A percentile compares a stretch with the other conserved stretches of the same genome.
phyloP scores from a whole-genome alignment of 2,113 vertebrate species.

The Megaceryle maxima region DNA sequence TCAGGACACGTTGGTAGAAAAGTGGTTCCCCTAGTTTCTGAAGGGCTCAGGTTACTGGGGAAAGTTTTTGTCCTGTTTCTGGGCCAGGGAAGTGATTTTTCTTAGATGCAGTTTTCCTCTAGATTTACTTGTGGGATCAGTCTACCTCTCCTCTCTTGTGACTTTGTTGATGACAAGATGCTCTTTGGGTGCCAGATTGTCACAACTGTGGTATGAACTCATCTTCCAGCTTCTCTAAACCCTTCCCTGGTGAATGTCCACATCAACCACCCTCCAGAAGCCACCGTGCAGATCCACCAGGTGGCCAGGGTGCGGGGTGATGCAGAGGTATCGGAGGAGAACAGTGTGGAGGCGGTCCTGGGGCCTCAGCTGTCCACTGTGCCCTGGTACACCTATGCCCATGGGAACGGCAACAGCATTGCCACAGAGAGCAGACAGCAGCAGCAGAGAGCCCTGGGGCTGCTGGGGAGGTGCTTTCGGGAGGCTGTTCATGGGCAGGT shows the following conservation, averaged over 20 bases:
- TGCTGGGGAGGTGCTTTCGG: constrained; percentile 89
- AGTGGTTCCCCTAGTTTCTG: not conserved
- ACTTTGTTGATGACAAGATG: not conserved
- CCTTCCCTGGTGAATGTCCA: constrained; percentile 90
- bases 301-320: constrained; percentile 84
- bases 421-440: constrained; percentile 8
- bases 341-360: constrained; percentile 78
- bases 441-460: constrained; percentile 57
- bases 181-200: not conserved
- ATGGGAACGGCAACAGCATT: constrained; percentile 62
- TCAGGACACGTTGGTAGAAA: not conserved
- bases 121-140: not conserved
- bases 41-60: not conserved
- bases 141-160: not conserved
- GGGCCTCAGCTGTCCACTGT: constrained; percentile 64
- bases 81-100: not conserved
- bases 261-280: constrained; percentile 91
- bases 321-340: constrained; percentile 53
- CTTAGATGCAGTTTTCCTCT: not conserved
- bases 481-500: constrained; percentile 89
- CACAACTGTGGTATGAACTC: not conserved
- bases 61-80: not conserved
- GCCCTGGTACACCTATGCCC: constrained; percentile 42
- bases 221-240: constrained; percentile 74
- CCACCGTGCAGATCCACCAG: constrained; percentile 92